Base-by-base conservation (phyloP, 2,797 vertebrate species). In the Dromococcyx pavoninus region DNA sequence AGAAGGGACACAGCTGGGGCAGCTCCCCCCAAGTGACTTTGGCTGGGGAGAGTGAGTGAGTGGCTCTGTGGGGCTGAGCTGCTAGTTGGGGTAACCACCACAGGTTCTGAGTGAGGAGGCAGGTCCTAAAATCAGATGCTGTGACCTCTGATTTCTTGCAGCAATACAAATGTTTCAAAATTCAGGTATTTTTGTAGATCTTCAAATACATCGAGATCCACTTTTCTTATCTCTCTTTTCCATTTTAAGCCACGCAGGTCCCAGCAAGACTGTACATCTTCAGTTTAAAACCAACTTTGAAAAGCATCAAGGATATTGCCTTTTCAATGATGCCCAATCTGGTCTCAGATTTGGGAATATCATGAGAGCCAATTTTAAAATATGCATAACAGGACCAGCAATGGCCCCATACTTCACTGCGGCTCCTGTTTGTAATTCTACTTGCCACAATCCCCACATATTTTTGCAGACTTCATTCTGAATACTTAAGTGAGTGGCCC, bases 11-110 rank as follows among this genome's bases (percentile, higher is more conserved):
- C 41, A 41, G 64, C 16, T 0, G 5, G 28, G 32, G 41, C 2
- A 4, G 39, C 14, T 9, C 19, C 7, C 17, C 24, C 16, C 30
- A 18, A 2, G 19, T 8, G 23, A 32, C 9, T 23, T 41, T 13
- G 0, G 1, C 33, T 48, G n/a, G 1, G 4, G 18, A 5, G n/a
- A 35, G 23, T 1, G 25, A 44, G n/a, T 2, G 5, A 77, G 62
- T 1, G 1, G 51, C 5, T 7, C 25, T 10, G 33, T 3, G 1
- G 53, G n/a, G 24, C 69, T 72, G 24, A 80, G 51, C 25, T 54
- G 48, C 39, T 14, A 2, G 0, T 15, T 0, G 0, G 2, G 7
- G 12, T 5, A n/a, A 51, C 16, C 41, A 44, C 25, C 13, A 25
- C 17, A 13, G 24, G 11, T 11, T 70, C 9, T 22, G 5, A 17